Evolutionary conservation across 2,113 vertebrate species (phyloP), one percentile per base, ranked within the genome.

Genomic region (Ictalurus furcatus): DNA sequence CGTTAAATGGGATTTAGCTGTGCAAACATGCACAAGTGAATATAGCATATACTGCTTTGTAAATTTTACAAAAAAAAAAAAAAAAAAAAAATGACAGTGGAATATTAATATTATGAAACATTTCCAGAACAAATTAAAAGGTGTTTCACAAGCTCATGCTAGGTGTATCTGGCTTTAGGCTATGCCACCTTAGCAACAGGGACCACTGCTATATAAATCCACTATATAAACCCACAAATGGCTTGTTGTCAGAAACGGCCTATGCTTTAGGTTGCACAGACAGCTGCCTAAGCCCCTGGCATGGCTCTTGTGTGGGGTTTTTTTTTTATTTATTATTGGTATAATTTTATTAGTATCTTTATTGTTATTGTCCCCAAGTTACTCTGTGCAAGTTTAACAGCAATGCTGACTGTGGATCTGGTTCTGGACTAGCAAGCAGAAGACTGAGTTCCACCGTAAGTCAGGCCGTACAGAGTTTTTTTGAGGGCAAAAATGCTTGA

Each of bases 1-100:
- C 90, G 40, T 78, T 90, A 91, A 88, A 85, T 34, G 12, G 90
- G 89, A 89, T 90, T 89, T 73, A 78, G 69, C 59, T 67, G 54
- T 65, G 28, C 34, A 59, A 76, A 87, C 91, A 78, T 87, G 82
- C 81, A 83, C 81, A 61, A 83, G 30, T 11, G 34, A 83, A 25
- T 21, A 82, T 59, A 61, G 34, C 37, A 82, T 82, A 59, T 56
- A 81, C n/a, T 59, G 54, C 30, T 61, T 25, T 40, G 56, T 80
- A 54, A 40, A 61, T 25, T 83, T 61, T 61, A 2, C 11, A 34
- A 17, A 34, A 17, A 19, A 82, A 81, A 30, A 23, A 34, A 17
- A 34, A 17, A 19, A 82, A 81, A 30, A 23, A 12, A 30, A 19
- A 2, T 81, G 23, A 83, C 1, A 61, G 21, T 28, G 21, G 21